These are phyloP conservation scores for Morinoia aosen DNA, from an alignment of 2,888 invertebrate genomes.

Conservation along the genomic window DNA sequence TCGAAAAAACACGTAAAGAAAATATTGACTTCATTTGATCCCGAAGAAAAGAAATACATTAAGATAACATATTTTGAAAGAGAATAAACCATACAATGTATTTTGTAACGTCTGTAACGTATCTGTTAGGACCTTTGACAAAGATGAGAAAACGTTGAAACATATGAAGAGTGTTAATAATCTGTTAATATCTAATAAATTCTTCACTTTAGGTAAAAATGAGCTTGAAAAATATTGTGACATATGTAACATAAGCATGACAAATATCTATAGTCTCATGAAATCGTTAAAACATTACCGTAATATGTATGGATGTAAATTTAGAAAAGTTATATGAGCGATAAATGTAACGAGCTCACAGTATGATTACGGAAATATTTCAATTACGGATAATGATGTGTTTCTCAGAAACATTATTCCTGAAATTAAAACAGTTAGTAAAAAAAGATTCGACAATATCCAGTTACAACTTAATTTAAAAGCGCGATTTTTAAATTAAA, in stretches of 20 bases:
- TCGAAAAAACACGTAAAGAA: too few relatives aligned
- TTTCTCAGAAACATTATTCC: background rate
- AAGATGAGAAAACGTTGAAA: background rate
- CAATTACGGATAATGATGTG: background rate
- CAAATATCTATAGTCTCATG: background rate
- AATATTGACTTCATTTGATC: too few relatives aligned
- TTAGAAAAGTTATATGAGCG: too few relatives aligned
- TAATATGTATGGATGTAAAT: too few relatives aligned
- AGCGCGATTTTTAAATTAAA: background rate
- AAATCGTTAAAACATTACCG: too few relatives aligned
- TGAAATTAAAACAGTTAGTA: background rate
- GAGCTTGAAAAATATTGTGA: background rate
- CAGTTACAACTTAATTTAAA: background rate
- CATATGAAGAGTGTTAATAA: background rate
- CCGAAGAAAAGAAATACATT: too few relatives aligned
- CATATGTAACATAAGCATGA: background rate
- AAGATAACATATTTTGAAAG: too few relatives aligned
- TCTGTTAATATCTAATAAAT: background rate
- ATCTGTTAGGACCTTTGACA: background rate
- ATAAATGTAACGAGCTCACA: too few relatives aligned
- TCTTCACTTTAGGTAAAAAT: background rate
- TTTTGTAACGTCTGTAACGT: too few relatives aligned
- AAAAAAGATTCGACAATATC: background rate
- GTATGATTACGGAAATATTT: too few relatives aligned
- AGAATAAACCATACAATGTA: too few relatives aligned